phyloP scores from a whole-genome alignment of 1,140 invertebrate species.

The Lineus longissimus region DNA sequence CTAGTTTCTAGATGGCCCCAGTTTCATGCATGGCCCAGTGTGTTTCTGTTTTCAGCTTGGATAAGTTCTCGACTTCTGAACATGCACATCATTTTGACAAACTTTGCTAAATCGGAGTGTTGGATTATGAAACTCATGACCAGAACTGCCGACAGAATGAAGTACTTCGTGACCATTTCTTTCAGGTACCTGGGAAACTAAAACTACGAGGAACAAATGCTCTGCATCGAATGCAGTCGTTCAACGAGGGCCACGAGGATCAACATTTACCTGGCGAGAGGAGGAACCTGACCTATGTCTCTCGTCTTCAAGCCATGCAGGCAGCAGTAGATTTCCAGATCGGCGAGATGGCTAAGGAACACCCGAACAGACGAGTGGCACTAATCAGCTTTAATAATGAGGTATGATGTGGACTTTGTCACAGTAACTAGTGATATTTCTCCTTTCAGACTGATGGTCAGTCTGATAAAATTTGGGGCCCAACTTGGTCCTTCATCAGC shows the following conservation, averaged over 20 bases:
- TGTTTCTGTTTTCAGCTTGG: too few relatives aligned
- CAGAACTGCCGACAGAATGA: too few relatives aligned
- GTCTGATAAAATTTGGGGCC: not conserved
- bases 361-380: conserved; percentile 41
- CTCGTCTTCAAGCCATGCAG: conserved; percentile 45
- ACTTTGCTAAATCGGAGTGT: too few relatives aligned
- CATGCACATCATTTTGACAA: too few relatives aligned
- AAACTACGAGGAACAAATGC: conserved; percentile 31
- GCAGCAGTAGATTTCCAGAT: conserved; percentile 51
- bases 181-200: conserved; percentile 41
- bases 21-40: too few relatives aligned
- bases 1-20: too few relatives aligned
- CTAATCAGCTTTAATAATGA: conserved; percentile 47
- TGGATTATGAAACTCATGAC: too few relatives aligned
- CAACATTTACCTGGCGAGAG: conserved; percentile 36
- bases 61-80: too few relatives aligned
- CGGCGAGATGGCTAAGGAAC: conserved; percentile 36
- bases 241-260: conserved; percentile 27
- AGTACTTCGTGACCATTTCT: too few relatives aligned
- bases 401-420: conserved; percentile 22
- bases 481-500: too few relatives aligned
- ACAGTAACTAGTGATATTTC: not conserved
- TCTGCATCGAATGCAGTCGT: conserved; percentile 23
- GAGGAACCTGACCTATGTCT: conserved; percentile 41
- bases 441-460: not conserved